Base-by-base conservation (phyloP, 2,888 invertebrate genomes). In the Rosalia funebris region DNA sequence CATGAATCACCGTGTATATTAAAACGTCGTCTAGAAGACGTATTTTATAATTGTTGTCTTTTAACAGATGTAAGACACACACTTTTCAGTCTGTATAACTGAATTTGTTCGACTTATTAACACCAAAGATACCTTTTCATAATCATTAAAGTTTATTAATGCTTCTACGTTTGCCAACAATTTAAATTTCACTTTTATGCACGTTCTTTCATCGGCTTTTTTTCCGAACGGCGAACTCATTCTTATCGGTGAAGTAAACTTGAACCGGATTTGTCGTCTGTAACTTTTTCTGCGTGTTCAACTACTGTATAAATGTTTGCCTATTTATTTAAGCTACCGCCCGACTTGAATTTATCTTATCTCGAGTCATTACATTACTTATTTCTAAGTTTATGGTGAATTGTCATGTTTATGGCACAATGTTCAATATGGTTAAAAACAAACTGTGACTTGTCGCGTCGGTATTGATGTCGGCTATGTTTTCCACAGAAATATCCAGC, bases 401-500 rank as follows among this genome's bases (percentile, higher is more conserved):
- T 39, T 39, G 25, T 15, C 50, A 5, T 19, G 20, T 37, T 20
- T 37, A 50, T 50, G 17, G 12, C 11, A 20, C 11, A 34, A 20
- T 2, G 37, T 10, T 39, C 37, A 39, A 10, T 50, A 50, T 15
- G 39, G 1, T 37, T 31, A 36, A 19, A 7, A 37, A 37, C 15
- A 11, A n/a, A 34, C 3, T n/a, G 34, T 34, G 25, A 25, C 25
- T 25, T 52, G n/a, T 50, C 50, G 46, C 41, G 5, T 62, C n/a
- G 25, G 20, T 32, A 37, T 11, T 48, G 56, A 54, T 48, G n/a
- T 42, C 41, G 9, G 16, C 41, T 10, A 77, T 76, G 71, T 76
- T 77, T 71, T 74, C 75, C 57, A 52, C 77, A 70, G 84, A 85
- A 71, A 80, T 86, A 66, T 82, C 84, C 60, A 80, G 83, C 66